Evolutionary conservation across 2,888 invertebrate genomes (phyloP).

Genomic region (Gasteruption jaculator): DNA sequence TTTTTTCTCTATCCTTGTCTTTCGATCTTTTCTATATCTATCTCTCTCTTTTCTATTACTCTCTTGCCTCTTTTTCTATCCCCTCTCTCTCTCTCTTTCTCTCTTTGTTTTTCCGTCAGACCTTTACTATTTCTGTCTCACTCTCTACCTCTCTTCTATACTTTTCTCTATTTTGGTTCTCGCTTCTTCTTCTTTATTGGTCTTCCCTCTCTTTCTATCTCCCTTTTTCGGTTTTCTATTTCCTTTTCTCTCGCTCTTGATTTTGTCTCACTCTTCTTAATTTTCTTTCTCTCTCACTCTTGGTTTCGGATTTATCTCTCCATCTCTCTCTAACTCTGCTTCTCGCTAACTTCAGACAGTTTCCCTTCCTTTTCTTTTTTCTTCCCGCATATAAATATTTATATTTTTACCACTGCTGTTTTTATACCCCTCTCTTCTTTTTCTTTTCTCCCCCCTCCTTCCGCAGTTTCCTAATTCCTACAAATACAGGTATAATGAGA

Average conservation of each 20-base stretch:
- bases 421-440: too few relatives aligned
- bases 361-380: too few relatives aligned
- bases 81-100: background rate
- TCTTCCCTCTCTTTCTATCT: conserved; percentile 3
- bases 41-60: background rate
- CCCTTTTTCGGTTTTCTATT: conserved; percentile 3
- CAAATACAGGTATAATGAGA: too few relatives aligned
- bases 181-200: conserved; percentile 10
- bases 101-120: background rate
- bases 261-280: conserved; percentile 2
- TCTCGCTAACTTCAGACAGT: too few relatives aligned
- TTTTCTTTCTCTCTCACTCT: conserved; percentile 9
- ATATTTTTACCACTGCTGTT: too few relatives aligned
- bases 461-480: too few relatives aligned
- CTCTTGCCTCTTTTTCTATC: background rate
- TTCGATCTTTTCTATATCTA: background rate
- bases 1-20: background rate
- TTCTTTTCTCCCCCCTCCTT: too few relatives aligned
- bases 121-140: conserved; percentile 2
- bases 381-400: too few relatives aligned
- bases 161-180: conserved; percentile 15
- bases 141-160: conserved; percentile 4
- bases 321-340: conserved; percentile 7
- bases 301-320: background rate
- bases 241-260: too few relatives aligned